Evolutionary conservation across 2,113 vertebrate genomes (phyloP).

Genomic region (Pteronura brasiliensis): DNA sequence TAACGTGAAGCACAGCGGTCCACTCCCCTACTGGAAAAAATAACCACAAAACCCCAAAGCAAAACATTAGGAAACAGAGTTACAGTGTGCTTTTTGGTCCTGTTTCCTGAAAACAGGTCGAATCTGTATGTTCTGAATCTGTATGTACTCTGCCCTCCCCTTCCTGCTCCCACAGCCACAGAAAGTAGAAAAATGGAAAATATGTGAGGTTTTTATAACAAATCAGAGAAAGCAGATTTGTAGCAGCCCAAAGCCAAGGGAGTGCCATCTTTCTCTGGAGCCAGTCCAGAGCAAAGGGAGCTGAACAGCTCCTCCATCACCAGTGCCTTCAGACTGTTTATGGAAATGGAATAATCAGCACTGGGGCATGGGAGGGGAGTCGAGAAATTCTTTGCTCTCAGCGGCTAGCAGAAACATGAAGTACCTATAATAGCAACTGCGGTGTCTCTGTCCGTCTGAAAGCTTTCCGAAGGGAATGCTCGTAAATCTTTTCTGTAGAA

Average conservation of each 20-base stretch:
- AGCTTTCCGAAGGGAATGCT: background rate
- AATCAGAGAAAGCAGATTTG: background rate
- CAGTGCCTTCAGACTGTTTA: background rate
- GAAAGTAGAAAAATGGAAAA: background rate
- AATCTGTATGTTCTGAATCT: background rate
- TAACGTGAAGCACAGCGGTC: background rate
- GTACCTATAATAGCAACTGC: background rate
- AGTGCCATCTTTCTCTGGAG: background rate
- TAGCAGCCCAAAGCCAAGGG: background rate
- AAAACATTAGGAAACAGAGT: background rate
- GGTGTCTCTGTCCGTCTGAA: background rate
- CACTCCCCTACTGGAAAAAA: background rate
- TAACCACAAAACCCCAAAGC: background rate
- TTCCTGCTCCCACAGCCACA: background rate
- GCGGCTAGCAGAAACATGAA: background rate
- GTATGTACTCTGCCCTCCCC: background rate
- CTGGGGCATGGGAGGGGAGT: background rate
- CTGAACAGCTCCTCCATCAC: background rate
- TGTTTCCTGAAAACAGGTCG: background rate
- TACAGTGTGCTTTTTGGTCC: background rate
- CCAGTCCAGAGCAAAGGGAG: background rate
- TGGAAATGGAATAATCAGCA: background rate
- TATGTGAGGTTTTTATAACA: background rate
- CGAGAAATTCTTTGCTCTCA: background rate
- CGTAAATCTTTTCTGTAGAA: background rate